Base-by-base conservation (phyloP, 2,888 invertebrate genomes). In the Trilocha varians region DNA sequence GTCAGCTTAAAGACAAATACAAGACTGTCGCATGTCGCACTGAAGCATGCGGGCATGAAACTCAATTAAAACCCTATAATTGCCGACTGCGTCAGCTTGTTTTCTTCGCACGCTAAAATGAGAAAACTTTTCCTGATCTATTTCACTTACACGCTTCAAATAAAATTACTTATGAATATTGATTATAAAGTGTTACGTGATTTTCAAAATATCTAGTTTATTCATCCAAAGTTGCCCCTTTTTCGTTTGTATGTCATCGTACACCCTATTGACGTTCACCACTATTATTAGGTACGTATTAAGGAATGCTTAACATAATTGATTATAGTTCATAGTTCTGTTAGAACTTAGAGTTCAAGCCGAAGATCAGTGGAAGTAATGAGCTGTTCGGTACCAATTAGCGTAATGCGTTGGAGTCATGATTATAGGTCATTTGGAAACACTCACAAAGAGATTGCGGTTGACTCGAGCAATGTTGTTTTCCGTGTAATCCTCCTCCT, bases 401-500 rank as follows among this genome's bases (percentile, higher is more conserved):
- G 25, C 25, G 25, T 25, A 25, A 25, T 25, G 25, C 11, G 25
- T 25, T 11, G 2, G 25, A 25, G 25, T 25, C 5, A 25, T 25
- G 25, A 25, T 25, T 25, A 9, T 3, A 25, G 25, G 25, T 25
- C 25, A 25, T 25, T 36, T 17, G 13, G 17, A 11, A 36, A 16
- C 17, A 11, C 16, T 17, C 16, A 13, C 14, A 11, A 16, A 16
- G 36, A 17, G 16, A n/a, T 17, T n/a, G 36, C 11, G 8, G 13
- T 16, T 17, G 13, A 2, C 25, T 25, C 5, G 14, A 13, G 11
- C 18, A 13, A 32, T n/a, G 38, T 16, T 14, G 14, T 36, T 37
- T 34, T 15, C 36, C 32, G 38, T 37, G n/a, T 34, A 15, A 35
- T 41, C 34, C 42, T 41, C 44, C 40, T 36, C 37, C 32, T 34